phyloP scores from a whole-genome alignment of 2,797 vertebrate genomes.

The Vipera ursinii region DNA sequence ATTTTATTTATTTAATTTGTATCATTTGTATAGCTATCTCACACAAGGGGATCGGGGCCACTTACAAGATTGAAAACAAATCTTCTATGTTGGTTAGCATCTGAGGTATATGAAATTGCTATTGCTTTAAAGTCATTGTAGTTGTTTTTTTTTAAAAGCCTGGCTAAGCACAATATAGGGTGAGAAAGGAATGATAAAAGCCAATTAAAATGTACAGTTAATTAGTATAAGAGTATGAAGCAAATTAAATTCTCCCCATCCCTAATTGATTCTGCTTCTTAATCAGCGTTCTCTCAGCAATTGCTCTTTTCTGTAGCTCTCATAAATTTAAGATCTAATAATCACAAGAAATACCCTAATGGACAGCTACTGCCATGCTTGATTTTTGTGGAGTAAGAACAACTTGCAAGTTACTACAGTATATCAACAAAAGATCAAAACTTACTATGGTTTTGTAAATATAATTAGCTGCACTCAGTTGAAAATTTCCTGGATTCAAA shows the following conservation, averaged over 20 bases:
- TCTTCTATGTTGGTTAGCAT: neutral
- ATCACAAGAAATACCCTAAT: slow-evolving; percentile 4
- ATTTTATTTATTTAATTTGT: neutral
- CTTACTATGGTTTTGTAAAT: neutral
- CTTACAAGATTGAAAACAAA: neutral
- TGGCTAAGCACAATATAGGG: neutral
- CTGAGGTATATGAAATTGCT: neutral
- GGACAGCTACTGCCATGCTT: neutral
- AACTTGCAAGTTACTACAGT: neutral
- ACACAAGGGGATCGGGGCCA: neutral
- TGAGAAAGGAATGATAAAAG: slow-evolving; percentile 4
- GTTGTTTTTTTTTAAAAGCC: neutral
- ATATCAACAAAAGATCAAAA: neutral
- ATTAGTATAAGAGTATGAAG: neutral
- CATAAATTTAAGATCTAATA: neutral
- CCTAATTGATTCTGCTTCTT: neutral
- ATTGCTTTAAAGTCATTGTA: neutral
- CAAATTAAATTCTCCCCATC: neutral
- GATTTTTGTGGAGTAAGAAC: neutral
- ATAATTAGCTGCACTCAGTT: neutral
- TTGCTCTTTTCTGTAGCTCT: neutral
- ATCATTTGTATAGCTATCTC: neutral
- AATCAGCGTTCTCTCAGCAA: neutral
- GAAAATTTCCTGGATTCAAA: neutral
- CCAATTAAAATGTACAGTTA: neutral